phyloP scores from a whole-genome alignment of 2,113 vertebrate genomes.

The Aramus guarauna region DNA sequence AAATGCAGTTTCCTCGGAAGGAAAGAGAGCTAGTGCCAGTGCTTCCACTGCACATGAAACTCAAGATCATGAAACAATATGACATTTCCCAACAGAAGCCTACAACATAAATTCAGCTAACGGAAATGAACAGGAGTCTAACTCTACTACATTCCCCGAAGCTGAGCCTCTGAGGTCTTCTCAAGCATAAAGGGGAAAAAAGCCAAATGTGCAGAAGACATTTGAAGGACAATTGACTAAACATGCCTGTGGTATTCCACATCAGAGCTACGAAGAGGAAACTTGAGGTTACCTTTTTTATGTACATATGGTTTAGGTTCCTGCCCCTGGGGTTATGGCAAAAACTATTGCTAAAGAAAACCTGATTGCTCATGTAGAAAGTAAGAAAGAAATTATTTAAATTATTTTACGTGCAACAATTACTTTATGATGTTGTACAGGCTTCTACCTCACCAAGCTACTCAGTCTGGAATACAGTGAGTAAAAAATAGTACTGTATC shows the following conservation, averaged over 20 bases:
- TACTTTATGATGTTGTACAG: not conserved
- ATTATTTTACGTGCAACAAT: not conserved
- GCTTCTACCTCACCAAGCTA: not conserved
- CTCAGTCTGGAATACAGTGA: not conserved
- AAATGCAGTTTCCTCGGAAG: not conserved
- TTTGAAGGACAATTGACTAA: conserved; percentile 59
- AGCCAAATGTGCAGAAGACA: conserved; percentile 5
- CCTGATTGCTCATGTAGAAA: not conserved
- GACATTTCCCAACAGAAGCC: conserved; percentile 38
- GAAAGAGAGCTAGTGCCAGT: not conserved
- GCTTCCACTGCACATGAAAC: not conserved
- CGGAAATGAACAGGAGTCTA: conserved; percentile 16
- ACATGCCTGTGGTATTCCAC: conserved; percentile 42
- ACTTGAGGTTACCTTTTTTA: conserved; percentile 45
- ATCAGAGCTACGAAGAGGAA: conserved; percentile 35
- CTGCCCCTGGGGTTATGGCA: conserved; percentile 4
- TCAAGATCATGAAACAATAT: conserved; percentile 3
- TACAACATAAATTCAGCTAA: conserved; percentile 28
- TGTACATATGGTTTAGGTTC: conserved; percentile 14
- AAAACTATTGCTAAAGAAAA: conserved; percentile 17
- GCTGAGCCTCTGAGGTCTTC: conserved; percentile 41
- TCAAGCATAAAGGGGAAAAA: conserved; percentile 49
- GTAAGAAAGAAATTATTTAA: not conserved
- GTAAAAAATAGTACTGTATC: not conserved
- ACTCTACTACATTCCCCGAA: not conserved